Conservation (phyloP, 2,888 invertebrate genomes). For the Mythimna ferrago region DNA sequence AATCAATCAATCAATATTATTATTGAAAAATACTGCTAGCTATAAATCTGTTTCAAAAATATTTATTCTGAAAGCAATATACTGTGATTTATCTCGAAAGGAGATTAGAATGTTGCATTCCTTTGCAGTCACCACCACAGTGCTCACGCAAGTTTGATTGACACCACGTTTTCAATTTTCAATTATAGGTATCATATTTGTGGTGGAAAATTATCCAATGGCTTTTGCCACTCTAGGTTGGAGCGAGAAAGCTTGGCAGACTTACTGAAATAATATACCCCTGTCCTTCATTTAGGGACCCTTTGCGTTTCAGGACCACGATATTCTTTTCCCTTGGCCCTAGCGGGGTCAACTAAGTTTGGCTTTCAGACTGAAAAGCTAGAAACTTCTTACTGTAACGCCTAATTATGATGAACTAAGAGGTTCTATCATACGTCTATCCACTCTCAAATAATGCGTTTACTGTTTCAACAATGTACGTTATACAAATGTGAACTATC, state of each 20-base stretch:
- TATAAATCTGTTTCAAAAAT: background rate
- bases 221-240: no score
- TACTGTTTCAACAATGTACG: conserved; percentile 16
- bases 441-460: conserved; percentile 3
- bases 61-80: background rate
- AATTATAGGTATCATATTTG: no score
- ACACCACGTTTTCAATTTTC: background rate
- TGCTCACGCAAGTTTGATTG: background rate
- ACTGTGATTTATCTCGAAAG: background rate
- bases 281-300: no score
- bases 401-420: conserved; percentile 4
- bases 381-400: background rate
- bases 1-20: background rate
- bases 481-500: conserved; percentile 25
- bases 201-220: background rate
- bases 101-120: background rate
- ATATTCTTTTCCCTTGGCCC: no score
- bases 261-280: no score
- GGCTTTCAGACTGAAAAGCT: background rate
- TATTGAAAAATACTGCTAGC: background rate
- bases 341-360: background rate
- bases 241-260: no score
- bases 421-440: background rate
- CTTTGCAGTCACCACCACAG: background rate
- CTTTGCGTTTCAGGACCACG: no score